A percentile compares a stretch with the other conserved stretches of the same genome.
Evolutionary conservation across 2,888 invertebrate genomes (phyloP).

Genomic region (Brachypterus glaber): DNA sequence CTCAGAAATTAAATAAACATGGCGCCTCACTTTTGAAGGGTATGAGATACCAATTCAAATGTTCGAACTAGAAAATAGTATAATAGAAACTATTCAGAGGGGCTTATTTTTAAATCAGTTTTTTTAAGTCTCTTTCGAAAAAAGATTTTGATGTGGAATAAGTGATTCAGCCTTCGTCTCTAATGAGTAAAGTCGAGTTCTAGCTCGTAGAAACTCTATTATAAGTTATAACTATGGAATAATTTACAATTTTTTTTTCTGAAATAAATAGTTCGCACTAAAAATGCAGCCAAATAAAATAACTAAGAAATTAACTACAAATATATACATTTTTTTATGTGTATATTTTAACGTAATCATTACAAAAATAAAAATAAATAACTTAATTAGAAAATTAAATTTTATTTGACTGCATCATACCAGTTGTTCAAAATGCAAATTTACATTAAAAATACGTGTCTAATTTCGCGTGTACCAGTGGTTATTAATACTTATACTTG

Average conservation of each 20-base stretch:
- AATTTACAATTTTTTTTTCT: conserved; percentile 26
- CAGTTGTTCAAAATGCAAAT: neutral
- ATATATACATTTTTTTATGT: conserved; percentile 20
- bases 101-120: no score
- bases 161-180: conserved; percentile 37
- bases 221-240: conserved; percentile 29
- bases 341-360: conserved; percentile 13
- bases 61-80: no score
- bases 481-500: no score
- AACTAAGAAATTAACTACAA: neutral
- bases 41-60: no score
- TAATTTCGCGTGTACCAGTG: no score
- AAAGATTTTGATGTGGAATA: neutral
- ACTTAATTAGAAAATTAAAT: conserved; percentile 10
- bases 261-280: conserved; percentile 14
- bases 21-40: no score
- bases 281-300: conserved; percentile 4
- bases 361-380: conserved; percentile 24
- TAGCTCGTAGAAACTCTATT: conserved; percentile 26
- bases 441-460: no score
- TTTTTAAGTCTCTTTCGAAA: no score
- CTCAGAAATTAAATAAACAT: no score
- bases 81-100: no score
- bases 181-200: conserved; percentile 36
- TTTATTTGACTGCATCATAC: neutral